Base-by-base conservation (phyloP, 2,888 invertebrate genomes). In the Dicyrtomina minuta region DNA sequence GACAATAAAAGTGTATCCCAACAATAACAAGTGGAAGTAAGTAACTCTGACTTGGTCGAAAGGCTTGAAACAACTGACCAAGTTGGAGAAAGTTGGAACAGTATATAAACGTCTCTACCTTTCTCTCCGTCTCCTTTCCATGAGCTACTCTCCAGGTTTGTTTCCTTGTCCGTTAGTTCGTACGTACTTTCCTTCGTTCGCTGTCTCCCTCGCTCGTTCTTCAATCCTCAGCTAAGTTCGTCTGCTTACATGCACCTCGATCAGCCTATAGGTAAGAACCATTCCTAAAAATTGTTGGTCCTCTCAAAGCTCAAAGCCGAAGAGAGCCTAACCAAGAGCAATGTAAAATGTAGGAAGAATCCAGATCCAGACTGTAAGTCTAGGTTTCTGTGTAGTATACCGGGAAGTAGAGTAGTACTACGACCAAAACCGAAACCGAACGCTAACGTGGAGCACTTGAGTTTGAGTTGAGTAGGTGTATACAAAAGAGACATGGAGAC, bases 61-160 rank as follows among this genome's bases (percentile, higher is more conserved):
- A 66, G 26, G 61, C 55, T 68, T 59, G 51, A 60, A 66, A 72
- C 62, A 49, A 69, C 60, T 56, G 61, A 60, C 43, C 62, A 58
- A 33, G 55, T 24, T 22, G 24, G 55, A 41, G 68, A 66, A 70
- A 70, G n/a, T 15, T 20, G 51, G 12, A 51, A 17, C 27, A 20
- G 53, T 20, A 65, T 65, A 65, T 41, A 65, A 65, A 33, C 43
- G 20, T 39, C 43, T 5, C 27, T 22, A 15, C n/a, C 49, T 49
- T 62, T 27, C 44, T 22, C 24, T 43, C 15, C n/a, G 27, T 2
- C 26, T 44, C 26, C 22, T 44, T 26, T 41, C 20, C 22, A 10
- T 51, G 20, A 51, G 22, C 51, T 46, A 17, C 46, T 17, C 17
- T 17, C 13, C 46, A 46, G 17, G 53, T 53, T n/a, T 49, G 10